These are phyloP conservation scores for Ornithoptera alexandrae DNA, from an alignment of 2,888 invertebrate genomes.

Conservation along the genomic window DNA sequence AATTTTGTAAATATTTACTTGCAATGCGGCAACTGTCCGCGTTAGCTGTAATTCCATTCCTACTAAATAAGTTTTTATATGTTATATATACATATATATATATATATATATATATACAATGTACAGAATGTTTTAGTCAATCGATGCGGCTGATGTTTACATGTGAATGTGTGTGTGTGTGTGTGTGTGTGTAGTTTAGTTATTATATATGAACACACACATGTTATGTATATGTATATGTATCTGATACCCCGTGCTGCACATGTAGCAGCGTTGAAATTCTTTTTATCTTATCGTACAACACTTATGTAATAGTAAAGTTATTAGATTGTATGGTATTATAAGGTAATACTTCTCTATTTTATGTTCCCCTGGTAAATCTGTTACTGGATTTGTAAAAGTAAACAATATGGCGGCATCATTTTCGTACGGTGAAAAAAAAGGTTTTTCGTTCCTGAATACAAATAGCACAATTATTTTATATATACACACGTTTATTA, in stretches of 20 bases:
- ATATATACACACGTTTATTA: conserved; percentile 8
- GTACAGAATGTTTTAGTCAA: conserved; percentile 49
- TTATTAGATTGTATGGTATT: neutral
- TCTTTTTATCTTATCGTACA: conserved; percentile 6
- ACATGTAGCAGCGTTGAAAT: neutral
- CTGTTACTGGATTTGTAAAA: neutral
- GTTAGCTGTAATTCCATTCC: conserved; percentile 58
- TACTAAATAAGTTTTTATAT: conserved; percentile 61
- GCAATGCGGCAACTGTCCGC: conserved; percentile 42
- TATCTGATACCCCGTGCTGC: neutral
- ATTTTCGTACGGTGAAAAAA: neutral
- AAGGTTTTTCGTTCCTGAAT: conserved; percentile 24
- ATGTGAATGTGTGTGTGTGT: conserved; percentile 12
- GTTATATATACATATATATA: conserved; percentile 41
- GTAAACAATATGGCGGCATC: neutral
- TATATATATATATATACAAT: conserved; percentile 46
- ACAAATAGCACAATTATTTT: conserved; percentile 27
- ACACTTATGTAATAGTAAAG: neutral
- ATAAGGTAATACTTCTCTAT: neutral
- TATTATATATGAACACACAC: conserved; percentile 1
- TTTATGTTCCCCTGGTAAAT: conserved; percentile 5
- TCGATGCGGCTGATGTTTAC: conserved; percentile 34
- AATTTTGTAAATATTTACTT: conserved; percentile 61
- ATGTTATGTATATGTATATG: neutral
- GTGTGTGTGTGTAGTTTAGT: neutral